phyloP scores from a whole-genome alignment of 2,888 invertebrate genomes.

The Ochlodes sylvanus region DNA sequence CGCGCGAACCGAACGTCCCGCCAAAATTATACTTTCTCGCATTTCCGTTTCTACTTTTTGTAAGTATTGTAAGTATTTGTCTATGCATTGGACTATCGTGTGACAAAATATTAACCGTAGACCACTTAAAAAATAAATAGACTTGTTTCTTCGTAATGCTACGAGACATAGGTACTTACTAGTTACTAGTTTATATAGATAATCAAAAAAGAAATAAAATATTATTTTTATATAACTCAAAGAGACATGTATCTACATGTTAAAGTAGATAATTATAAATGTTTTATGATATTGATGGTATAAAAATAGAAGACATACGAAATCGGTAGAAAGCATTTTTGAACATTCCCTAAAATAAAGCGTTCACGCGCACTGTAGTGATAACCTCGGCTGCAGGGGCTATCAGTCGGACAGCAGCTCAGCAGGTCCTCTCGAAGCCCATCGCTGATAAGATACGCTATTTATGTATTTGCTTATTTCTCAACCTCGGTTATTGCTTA shows the following conservation, averaged over 20 bases:
- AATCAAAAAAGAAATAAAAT: too few species aligned
- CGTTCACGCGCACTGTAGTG: not conserved
- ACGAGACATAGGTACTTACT: too few species aligned
- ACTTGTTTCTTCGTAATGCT: not conserved
- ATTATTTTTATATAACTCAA: too few species aligned
- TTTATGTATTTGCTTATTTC: conserved; percentile 32
- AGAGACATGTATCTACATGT: too few species aligned
- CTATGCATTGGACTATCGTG: not conserved
- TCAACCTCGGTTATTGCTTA: conserved; percentile 15
- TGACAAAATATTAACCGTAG: not conserved
- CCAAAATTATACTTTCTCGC: conserved; percentile 36
- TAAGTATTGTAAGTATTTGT: too few species aligned
- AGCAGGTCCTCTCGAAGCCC: conserved; percentile 20
- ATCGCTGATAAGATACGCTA: conserved; percentile 30
- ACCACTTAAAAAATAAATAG: not conserved
- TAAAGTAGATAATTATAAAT: too few species aligned
- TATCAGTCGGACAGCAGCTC: not conserved
- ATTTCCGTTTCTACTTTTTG: conserved; percentile 24
- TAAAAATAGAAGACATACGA: too few species aligned
- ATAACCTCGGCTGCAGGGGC: not conserved
- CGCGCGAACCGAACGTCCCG: conserved; percentile 38
- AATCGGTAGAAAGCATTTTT: not conserved
- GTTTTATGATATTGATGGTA: too few species aligned
- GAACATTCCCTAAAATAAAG: not conserved
- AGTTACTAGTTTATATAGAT: too few species aligned